Evolutionary conservation across 2,888 invertebrate species (phyloP).

Genomic region (Lepetodrilus schrolli): DNA sequence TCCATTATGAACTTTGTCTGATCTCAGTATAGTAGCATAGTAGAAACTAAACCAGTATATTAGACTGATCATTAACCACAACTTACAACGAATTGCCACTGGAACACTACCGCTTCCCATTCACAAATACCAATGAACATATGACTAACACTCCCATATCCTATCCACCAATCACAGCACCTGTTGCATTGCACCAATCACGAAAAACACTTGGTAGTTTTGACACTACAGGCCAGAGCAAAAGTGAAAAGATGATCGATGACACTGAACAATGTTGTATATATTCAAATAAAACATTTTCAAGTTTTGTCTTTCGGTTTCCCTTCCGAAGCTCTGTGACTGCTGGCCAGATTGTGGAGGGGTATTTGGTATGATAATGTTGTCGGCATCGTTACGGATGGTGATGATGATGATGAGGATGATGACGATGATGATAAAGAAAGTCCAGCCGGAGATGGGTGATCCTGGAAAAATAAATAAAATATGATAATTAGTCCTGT

Average conservation of each 20-base stretch:
- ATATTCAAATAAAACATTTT: neutral
- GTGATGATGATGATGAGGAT: neutral
- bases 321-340: neutral
- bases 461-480: neutral
- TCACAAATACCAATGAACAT: too few species aligned
- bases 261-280: too few species aligned
- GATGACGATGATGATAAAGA: neutral
- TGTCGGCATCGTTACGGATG: neutral
- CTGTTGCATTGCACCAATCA: neutral
- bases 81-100: too few species aligned
- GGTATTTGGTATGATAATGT: neutral
- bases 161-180: neutral
- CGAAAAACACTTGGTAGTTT: too few species aligned
- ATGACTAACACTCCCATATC: too few species aligned
- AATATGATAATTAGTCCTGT: neutral
- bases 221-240: too few species aligned
- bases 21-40: too few species aligned
- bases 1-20: too few species aligned
- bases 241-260: too few species aligned
- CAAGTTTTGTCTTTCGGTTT: constrained; percentile 15
- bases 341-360: neutral
- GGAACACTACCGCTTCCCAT: too few species aligned
- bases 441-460: neutral
- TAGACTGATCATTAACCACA: too few species aligned
- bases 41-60: too few species aligned